Base-by-base conservation (phyloP, 1,140 invertebrate genomes). In the Lycorma delicatula region DNA sequence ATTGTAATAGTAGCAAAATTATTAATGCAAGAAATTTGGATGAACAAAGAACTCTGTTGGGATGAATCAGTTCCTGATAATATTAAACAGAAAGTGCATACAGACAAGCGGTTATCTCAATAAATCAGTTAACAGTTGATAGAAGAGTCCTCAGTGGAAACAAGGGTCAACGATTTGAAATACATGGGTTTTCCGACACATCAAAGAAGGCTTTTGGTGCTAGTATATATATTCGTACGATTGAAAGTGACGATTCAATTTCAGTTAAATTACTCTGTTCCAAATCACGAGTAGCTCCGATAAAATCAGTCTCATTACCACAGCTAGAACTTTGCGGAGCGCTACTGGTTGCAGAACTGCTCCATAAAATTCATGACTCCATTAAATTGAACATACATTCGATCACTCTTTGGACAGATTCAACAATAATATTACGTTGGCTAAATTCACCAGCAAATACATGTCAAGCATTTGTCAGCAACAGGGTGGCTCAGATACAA, bases 151-250 rank as follows among this genome's bases (percentile, higher is more conserved):
- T 27, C 31, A 23, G n/a, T 1, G 11, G 49, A 2, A 51, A 48
- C 25, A 23, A 38, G 1, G 16, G 47, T 41, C 47, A 25, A 48
- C 29, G 13, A 28, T 52, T 46, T 46, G 46, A 65, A 46, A 2
- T 72, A 1, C 66, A 72, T 56, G 69, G 68, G 7, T 77, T 75
- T 62, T 62, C 55, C 13, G 73, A 76, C 62, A 69, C 71, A 1
- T 70, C 66, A 2, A 61, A 66, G 50, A 51, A 47, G 0, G 72
- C 67, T 12, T 75, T 72, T 60, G 73, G 68, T 31, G 70, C 69
- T 0, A 70, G 66, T 34, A 46, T 74, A 18, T 76, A 75, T 53
- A 11, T 71, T 13, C 53, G 65, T 49, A 36, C 29, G 6, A n/a
- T n/a, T n/a, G n/a, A n/a, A n/a, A n/a, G n/a, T n/a, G n/a, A n/a